Conservation (phyloP, 2,113 vertebrate species). For the Dipodomys merriami region DNA sequence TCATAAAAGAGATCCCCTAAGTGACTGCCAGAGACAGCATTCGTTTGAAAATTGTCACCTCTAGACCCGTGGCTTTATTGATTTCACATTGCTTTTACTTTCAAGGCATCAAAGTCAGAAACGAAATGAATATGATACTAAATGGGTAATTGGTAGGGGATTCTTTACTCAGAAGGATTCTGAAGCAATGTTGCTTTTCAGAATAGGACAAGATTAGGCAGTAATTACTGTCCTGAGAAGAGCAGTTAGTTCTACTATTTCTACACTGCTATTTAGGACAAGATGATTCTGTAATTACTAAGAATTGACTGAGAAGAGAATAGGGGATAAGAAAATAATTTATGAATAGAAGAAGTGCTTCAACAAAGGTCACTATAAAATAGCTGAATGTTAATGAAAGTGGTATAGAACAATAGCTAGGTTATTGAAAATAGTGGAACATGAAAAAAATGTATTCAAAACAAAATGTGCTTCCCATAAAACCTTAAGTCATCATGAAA, state of each 20-base stretch:
- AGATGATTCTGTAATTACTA: constrained; percentile 27
- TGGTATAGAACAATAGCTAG: background rate
- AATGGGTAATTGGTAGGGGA: constrained; percentile 48
- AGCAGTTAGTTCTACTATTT: constrained; percentile 23
- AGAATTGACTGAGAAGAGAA: constrained; percentile 16
- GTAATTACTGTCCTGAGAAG: constrained; percentile 12
- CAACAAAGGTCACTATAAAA: background rate
- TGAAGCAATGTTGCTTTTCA: constrained; percentile 9
- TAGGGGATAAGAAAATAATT: background rate
- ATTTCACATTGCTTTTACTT: constrained; percentile 66
- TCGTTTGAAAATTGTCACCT: constrained; percentile 51
- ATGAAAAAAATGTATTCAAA: background rate
- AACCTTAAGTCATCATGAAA: background rate
- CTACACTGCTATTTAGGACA: constrained; percentile 5
- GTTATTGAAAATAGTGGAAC: background rate
- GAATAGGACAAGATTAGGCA: constrained; percentile 24
- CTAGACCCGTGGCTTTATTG: constrained; percentile 56
- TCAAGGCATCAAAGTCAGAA: constrained; percentile 59
- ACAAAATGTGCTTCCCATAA: background rate
- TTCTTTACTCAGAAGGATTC: constrained; percentile 61
- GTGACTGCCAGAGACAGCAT: constrained; percentile 29
- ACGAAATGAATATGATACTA: constrained; percentile 57
- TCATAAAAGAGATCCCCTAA: constrained; percentile 52
- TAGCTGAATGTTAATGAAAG: background rate
- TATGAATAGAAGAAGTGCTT: background rate